A percentile compares a stretch with the other conserved stretches of the same genome.
phyloP scores from a whole-genome alignment of 2,888 invertebrate species.

The Hoplodrina ambigua region DNA sequence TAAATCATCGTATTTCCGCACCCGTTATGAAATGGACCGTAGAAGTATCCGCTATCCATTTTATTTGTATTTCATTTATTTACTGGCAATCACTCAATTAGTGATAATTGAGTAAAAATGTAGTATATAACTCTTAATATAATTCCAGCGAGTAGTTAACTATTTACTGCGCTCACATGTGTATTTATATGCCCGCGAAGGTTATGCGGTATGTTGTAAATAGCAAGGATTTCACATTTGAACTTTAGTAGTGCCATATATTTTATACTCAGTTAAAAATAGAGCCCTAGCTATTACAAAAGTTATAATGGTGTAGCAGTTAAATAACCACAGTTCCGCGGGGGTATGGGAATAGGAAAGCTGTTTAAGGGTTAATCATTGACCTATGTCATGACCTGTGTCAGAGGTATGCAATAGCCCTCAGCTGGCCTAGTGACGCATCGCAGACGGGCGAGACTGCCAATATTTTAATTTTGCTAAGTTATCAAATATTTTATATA shows the following conservation, averaged over 20 bases:
- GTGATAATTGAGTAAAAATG: constrained; percentile 44
- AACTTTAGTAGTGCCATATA: constrained; percentile 14
- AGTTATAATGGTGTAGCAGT: constrained; percentile 1
- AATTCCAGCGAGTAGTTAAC: constrained; percentile 19
- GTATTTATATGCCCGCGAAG: constrained; percentile 29
- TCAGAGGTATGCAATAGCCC: too few species aligned
- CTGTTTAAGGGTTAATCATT: too few species aligned
- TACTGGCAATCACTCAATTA: constrained; percentile 64
- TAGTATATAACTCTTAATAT: constrained; percentile 17
- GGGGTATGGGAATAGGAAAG: too few species aligned
- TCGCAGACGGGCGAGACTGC: not conserved
- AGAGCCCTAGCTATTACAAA: not conserved
- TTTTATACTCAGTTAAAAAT: constrained; percentile 17
- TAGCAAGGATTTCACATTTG: constrained; percentile 15
- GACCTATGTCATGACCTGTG: too few species aligned
- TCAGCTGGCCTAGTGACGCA: not conserved
- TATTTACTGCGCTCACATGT: constrained; percentile 5
- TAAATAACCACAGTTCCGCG: not conserved
- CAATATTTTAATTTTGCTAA: not conserved
- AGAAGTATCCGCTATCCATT: constrained; percentile 57
- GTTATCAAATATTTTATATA: not conserved
- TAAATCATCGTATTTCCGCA: constrained; percentile 67
- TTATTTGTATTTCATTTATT: constrained; percentile 58
- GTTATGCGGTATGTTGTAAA: constrained; percentile 10
- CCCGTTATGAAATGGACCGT: constrained; percentile 60